Base-by-base conservation (phyloP, 2,888 invertebrate genomes). In the Cosmorhoe ocellata region DNA sequence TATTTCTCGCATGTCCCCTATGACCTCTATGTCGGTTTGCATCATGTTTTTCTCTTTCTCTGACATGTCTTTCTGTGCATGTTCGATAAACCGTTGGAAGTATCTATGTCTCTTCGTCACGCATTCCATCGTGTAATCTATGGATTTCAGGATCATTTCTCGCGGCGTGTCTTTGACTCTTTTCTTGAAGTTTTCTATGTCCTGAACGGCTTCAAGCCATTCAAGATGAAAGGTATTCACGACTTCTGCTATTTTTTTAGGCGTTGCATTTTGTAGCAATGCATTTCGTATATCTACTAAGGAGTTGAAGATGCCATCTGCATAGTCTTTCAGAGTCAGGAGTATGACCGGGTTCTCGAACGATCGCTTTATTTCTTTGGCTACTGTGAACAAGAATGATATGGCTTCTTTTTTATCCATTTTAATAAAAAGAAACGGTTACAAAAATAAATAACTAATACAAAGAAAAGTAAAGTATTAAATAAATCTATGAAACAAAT, bases 281-380 rank as follows among this genome's bases (percentile, higher is more conserved):
- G 67, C 61, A 14, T 39, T 11, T 11, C 61, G 58, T 46, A 74
- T 56, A 9, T 66, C 61, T 38, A 59, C 41, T 28, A 69, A 48
- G 0, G 56, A 49, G 3, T 60, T 54, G 18, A 66, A 66, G 11
- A 72, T 56, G 14, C 41, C 12, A 9, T 63, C 56, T 0, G 68
- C 70, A 48, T 68, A 77, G 51, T 77, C 76, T 18, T 61, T 70
- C 36, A 46, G 47, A 5, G 74, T 77, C n/a, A 76, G 38, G n/a
- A 71, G 58, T 49, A 77, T 70, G 2, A 77, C 69, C 0, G 77
- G 77, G 24, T 44, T 66, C 43, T 71, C 69, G 28, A 67, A 73
- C 2, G 74, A 75, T 22, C 56, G 48, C 52, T 73, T 69, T 28
- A 74, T 61, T 65, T 71, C 75, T 44, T 61, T 67, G 2, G 59